Evolutionary conservation across 1,140 invertebrate genomes (phyloP).

Genomic region (Drosophila teissieri): DNA sequence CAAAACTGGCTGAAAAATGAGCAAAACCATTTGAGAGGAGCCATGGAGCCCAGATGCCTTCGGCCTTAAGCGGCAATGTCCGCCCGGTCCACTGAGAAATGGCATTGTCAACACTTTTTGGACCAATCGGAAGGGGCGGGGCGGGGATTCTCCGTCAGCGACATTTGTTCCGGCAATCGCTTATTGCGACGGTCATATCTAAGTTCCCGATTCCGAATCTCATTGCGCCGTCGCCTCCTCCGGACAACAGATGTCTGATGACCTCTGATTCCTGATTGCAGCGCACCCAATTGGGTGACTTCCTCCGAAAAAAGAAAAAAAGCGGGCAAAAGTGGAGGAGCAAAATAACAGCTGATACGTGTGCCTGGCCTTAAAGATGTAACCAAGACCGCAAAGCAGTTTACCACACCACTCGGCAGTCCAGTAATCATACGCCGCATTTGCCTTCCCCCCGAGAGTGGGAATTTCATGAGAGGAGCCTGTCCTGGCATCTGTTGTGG

Average conservation of each 20-base stretch:
- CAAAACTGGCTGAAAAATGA: conserved; percentile 66
- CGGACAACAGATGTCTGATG: conserved; percentile 31
- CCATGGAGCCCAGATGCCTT: conserved; percentile 35
- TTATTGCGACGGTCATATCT: conserved; percentile 35
- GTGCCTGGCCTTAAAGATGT: conserved; percentile 46
- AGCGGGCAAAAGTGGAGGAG: not conserved
- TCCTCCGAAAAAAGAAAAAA: conserved; percentile 20
- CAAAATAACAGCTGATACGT: conserved; percentile 19
- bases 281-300: conserved; percentile 61
- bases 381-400: conserved; percentile 19
- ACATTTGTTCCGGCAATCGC: conserved; percentile 48
- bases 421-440: conserved; percentile 69
- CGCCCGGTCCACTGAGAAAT: conserved; percentile 48
- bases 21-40: conserved; percentile 18
- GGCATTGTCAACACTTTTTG: conserved; percentile 73
- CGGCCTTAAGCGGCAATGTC: conserved; percentile 8
- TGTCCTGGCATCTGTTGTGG: conserved; percentile 38
- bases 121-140: conserved; percentile 59
- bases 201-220: conserved; percentile 13
- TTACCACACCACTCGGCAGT: conserved; percentile 35
- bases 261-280: conserved; percentile 52
- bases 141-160: conserved; percentile 31
- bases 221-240: not conserved
- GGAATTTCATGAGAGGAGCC: not conserved
- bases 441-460: conserved; percentile 35